phyloP scores from a whole-genome alignment of 1,140 invertebrate species.

The Aphis craccivora region DNA sequence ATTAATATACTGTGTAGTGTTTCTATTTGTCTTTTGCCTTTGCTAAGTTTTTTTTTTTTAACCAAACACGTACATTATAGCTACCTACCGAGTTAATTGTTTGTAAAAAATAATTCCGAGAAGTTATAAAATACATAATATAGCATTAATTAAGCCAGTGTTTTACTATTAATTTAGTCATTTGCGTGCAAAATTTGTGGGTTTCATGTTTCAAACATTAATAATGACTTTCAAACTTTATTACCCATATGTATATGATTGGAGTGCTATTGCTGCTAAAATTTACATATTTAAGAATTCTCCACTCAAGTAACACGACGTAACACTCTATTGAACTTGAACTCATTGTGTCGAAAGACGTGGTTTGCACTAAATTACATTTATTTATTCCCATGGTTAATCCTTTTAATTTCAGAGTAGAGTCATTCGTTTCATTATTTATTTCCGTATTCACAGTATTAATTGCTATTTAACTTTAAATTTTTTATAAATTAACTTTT shows the following conservation, averaged over 20 bases:
- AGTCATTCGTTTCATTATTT: not conserved
- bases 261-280: not conserved
- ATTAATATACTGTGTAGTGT: not conserved
- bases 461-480: not conserved
- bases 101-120: not conserved
- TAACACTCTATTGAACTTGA: not conserved
- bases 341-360: not conserved
- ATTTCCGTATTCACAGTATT: not conserved
- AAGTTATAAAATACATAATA: not conserved
- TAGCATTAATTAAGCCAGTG: not conserved
- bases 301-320: no score
- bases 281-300: not conserved
- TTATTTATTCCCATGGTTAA: not conserved
- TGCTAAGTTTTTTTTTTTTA: not conserved
- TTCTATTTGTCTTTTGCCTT: not conserved
- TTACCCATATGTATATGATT: not conserved
- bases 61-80: not conserved
- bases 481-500: not conserved
- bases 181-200: not conserved
- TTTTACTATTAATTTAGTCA: not conserved
- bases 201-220: slow-evolving; percentile 8
- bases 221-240: not conserved
- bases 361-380: not conserved
- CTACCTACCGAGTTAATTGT: not conserved
- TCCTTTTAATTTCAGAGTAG: not conserved